These are phyloP conservation scores for Druon quercuslanigerum DNA, from an alignment of 1,140 invertebrate species.

Conservation along the genomic window DNA sequence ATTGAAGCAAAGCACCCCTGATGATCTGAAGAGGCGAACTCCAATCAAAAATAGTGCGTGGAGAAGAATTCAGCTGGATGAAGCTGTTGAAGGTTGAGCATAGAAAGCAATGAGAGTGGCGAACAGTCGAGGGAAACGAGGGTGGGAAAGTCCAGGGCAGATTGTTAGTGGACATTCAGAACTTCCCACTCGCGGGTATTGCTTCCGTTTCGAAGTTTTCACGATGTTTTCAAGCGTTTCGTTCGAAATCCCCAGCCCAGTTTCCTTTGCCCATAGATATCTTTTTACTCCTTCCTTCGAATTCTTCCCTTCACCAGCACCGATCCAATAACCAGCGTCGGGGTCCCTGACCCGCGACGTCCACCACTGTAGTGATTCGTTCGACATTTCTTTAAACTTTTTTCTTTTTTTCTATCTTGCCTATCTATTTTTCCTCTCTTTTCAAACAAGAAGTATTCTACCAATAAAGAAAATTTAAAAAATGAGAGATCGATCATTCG, in stretches of 20 bases:
- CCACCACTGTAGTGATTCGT: slow-evolving; percentile 14
- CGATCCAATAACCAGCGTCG: slow-evolving; percentile 20
- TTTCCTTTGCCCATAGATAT: slow-evolving; percentile 34
- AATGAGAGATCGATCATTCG: slow-evolving; percentile 37
- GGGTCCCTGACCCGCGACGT: slow-evolving; percentile 24
- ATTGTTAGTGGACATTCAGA: slow-evolving; percentile 65
- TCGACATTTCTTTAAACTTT: slow-evolving; percentile 1
- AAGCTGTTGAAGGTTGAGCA: slow-evolving; percentile 8
- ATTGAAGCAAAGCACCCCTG: neutral
- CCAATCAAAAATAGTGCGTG: neutral
- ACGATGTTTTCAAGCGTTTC: slow-evolving; percentile 53
- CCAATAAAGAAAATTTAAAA: slow-evolving; percentile 35
- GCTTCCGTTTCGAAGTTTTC: slow-evolving; percentile 49
- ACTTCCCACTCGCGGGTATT: slow-evolving; percentile 62
- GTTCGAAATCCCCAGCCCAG: slow-evolving; percentile 30
- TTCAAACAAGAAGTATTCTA: slow-evolving; percentile 1
- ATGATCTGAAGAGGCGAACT: neutral
- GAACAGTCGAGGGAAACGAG: neutral
- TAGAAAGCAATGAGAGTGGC: neutral
- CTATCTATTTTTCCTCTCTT: slow-evolving; percentile 32
- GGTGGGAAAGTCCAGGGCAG: slow-evolving; percentile 34
- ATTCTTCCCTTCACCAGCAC: slow-evolving; percentile 29
- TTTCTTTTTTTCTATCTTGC: neutral
- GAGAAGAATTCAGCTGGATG: slow-evolving; percentile 31
- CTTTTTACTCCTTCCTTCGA: slow-evolving; percentile 36